Conservation (phyloP, 2,888 invertebrate species). For the Pantelozetes paolii region DNA sequence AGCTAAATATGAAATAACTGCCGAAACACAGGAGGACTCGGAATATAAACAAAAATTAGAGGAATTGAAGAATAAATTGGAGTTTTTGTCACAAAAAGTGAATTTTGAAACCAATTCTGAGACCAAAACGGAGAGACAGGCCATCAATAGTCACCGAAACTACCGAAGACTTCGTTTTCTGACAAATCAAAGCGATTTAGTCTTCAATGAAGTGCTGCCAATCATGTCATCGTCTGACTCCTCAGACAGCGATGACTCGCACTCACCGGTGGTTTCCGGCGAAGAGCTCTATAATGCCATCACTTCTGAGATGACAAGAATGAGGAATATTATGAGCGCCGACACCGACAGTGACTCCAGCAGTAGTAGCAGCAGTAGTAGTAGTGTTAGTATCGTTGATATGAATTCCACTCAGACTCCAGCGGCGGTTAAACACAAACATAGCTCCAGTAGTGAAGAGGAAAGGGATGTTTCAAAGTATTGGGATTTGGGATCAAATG, state of each 20-base stretch:
- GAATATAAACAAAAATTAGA: conserved; percentile 30
- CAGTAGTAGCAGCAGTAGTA: too few relatives aligned
- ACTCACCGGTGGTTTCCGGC: neutral
- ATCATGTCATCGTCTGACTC: neutral
- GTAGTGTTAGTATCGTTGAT: neutral
- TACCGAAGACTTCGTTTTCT: conserved; percentile 34
- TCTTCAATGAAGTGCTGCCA: conserved; percentile 36
- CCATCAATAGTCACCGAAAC: neutral
- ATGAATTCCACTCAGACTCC: neutral
- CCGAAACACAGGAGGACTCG: neutral
- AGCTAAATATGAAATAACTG: conserved; percentile 8
- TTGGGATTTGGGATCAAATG: neutral
- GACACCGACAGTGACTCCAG: conserved; percentile 29
- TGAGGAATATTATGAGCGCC: neutral
- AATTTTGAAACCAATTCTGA: neutral
- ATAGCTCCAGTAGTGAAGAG: conserved; percentile 15
- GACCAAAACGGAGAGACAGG: conserved; percentile 3
- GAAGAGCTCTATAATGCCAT: conserved; percentile 32
- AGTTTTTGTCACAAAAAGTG: conserved; percentile 9
- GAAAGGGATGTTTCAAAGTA: too few relatives aligned
- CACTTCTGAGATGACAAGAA: neutral
- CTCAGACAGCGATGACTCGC: conserved; percentile 35
- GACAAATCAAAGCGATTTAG: conserved; percentile 38
- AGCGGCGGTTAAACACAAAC: neutral
- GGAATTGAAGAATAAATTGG: conserved; percentile 22